Conservation (phyloP, 2,797 vertebrate species). For the Caiman crocodilus region DNA sequence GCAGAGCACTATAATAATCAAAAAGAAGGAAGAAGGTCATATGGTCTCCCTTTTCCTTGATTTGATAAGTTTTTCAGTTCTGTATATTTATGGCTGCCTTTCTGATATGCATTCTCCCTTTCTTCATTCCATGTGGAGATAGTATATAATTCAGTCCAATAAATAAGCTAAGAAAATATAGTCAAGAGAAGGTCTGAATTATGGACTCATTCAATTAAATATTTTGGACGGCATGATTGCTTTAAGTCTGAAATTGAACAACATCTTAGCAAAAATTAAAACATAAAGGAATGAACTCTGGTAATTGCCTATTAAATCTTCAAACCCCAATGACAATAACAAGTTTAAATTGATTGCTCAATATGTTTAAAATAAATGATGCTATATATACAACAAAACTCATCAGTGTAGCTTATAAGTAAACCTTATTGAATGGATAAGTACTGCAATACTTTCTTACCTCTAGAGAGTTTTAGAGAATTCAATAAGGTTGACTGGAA, state of each 20-base stretch:
- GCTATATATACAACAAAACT: constrained; percentile 15
- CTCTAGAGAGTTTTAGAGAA: constrained; percentile 49
- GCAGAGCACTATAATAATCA: background rate
- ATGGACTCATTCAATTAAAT: constrained; percentile 73
- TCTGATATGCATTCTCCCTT: constrained; percentile 64
- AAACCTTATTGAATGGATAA: constrained; percentile 62
- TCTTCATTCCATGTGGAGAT: constrained; percentile 28
- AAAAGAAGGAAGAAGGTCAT: background rate
- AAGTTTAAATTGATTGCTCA: constrained; percentile 83
- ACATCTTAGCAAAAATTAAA: constrained; percentile 81
- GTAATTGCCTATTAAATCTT: constrained; percentile 85
- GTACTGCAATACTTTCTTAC: constrained; percentile 40
- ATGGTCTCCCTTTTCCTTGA: background rate
- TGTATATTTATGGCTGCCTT: constrained; percentile 13
- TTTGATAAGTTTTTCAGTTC: background rate
- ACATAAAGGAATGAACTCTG: constrained; percentile 76
- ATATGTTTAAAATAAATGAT: constrained; percentile 74
- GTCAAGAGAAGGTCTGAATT: constrained; percentile 61
- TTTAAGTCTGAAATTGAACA: constrained; percentile 76
- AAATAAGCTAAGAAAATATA: constrained; percentile 73
- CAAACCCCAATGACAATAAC: constrained; percentile 79
- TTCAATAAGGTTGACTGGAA: constrained; percentile 50
- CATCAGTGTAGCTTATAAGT: constrained; percentile 31
- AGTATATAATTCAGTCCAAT: constrained; percentile 58
- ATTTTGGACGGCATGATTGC: constrained; percentile 75